These are phyloP conservation scores for Neogobius melanostomus DNA, from an alignment of 2,113 vertebrate species.

Conservation along the genomic window DNA sequence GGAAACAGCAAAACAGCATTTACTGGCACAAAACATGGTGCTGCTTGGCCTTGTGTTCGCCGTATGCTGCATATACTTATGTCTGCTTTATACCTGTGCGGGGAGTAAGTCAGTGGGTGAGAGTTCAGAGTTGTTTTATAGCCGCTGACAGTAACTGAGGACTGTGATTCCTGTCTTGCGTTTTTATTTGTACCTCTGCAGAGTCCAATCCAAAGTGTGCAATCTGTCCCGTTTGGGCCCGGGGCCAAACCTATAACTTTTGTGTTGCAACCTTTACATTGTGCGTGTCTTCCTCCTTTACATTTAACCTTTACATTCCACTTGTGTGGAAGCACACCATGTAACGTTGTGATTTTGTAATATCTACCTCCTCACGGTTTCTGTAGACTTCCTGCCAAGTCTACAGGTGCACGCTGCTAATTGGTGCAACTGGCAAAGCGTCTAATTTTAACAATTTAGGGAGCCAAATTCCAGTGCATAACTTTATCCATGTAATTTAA, in stretches of 20 bases:
- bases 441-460: constrained; percentile 24
- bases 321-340: not conserved
- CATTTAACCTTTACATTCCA: not conserved
- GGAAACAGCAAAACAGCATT: constrained; percentile 49
- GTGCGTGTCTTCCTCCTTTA: too few relatives aligned
- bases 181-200: constrained; percentile 16
- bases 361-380: not conserved
- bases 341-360: not conserved
- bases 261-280: not conserved
- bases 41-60: constrained; percentile 5
- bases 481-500: not conserved
- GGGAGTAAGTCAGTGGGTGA: constrained; percentile 18
- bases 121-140: constrained; percentile 33
- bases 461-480: constrained; percentile 8
- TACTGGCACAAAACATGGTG: constrained; percentile 25
- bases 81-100: not conserved
- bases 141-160: constrained; percentile 19
- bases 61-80: constrained; percentile 25
- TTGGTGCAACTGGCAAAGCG: constrained; percentile 16
- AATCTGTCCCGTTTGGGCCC: not conserved
- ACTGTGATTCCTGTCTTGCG: constrained; percentile 28
- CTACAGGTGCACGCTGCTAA: not conserved
- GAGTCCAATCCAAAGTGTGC: constrained; percentile 17
- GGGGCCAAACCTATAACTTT: not conserved
- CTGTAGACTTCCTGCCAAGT: constrained; percentile 4